phyloP scores from a whole-genome alignment of 2,113 vertebrate genomes.

The Ctenomys sociabilis region DNA sequence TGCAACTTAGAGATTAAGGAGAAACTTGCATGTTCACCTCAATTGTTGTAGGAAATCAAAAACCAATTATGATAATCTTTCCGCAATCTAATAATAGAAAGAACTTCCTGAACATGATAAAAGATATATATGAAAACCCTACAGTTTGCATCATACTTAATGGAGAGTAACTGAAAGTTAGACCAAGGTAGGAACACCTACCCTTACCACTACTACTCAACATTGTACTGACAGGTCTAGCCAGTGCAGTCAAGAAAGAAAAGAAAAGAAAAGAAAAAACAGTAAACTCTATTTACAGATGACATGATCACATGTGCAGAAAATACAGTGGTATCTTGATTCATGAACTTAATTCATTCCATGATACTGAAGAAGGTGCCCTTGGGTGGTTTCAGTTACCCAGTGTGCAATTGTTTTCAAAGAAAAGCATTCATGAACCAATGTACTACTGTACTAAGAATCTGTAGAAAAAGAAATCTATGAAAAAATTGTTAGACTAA shows the following conservation, averaged over 20 bases:
- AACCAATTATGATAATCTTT: background rate
- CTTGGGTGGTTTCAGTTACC: background rate
- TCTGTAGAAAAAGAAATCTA: background rate
- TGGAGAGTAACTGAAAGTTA: background rate
- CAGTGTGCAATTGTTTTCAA: background rate
- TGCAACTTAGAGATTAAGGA: background rate
- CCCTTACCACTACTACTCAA: background rate
- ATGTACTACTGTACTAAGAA: background rate
- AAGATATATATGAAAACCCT: background rate
- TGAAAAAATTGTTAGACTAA: background rate
- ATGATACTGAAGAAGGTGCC: background rate
- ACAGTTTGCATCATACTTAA: background rate
- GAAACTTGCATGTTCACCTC: background rate
- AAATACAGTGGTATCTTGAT: background rate
- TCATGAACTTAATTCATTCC: background rate
- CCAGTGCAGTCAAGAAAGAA: background rate
- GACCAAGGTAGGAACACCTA: background rate
- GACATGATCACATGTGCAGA: background rate
- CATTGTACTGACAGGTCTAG: background rate
- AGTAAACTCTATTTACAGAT: background rate
- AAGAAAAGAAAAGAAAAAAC: background rate
- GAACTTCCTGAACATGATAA: background rate
- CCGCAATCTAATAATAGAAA: background rate
- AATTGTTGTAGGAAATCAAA: background rate
- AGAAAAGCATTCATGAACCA: background rate